Evolutionary conservation across 2,888 invertebrate genomes (phyloP).

Genomic region (Scaptomyza cyrtandrae): DNA sequence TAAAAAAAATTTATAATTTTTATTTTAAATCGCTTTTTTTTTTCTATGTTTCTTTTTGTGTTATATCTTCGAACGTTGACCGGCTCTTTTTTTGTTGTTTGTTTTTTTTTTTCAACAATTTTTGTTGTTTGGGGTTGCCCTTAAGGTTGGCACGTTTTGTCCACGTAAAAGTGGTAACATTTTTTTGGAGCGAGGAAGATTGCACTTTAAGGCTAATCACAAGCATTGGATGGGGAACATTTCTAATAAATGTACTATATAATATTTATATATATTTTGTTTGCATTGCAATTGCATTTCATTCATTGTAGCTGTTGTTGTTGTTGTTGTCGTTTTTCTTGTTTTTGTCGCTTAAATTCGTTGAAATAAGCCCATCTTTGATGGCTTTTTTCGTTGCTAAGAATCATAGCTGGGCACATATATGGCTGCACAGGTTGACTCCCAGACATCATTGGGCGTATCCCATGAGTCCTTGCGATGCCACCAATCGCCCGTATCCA

Average conservation of each 20-base stretch:
- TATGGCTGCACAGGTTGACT: constrained; percentile 88
- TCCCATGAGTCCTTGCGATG: constrained; percentile 86
- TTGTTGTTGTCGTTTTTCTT: neutral
- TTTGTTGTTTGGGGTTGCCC: constrained; percentile 33
- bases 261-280: neutral
- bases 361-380: neutral
- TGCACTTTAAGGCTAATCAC: constrained; percentile 37
- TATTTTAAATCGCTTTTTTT: constrained; percentile 24
- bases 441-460: constrained; percentile 89
- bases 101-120: constrained; percentile 27
- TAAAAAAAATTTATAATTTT: constrained; percentile 22
- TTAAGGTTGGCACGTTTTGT: constrained; percentile 56
- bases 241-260: constrained; percentile 7
- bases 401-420: constrained; percentile 86
- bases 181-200: neutral
- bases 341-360: constrained; percentile 16
- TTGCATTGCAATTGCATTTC: neutral
- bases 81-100: constrained; percentile 20
- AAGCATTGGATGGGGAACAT: constrained; percentile 33
- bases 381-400: constrained; percentile 11
- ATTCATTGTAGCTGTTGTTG: neutral
- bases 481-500: constrained; percentile 88
- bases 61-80: constrained; percentile 50
- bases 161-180: constrained; percentile 49
- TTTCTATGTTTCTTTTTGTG: neutral